phyloP scores from a whole-genome alignment of 2,797 vertebrate genomes.

The Gambusia yucatana region DNA sequence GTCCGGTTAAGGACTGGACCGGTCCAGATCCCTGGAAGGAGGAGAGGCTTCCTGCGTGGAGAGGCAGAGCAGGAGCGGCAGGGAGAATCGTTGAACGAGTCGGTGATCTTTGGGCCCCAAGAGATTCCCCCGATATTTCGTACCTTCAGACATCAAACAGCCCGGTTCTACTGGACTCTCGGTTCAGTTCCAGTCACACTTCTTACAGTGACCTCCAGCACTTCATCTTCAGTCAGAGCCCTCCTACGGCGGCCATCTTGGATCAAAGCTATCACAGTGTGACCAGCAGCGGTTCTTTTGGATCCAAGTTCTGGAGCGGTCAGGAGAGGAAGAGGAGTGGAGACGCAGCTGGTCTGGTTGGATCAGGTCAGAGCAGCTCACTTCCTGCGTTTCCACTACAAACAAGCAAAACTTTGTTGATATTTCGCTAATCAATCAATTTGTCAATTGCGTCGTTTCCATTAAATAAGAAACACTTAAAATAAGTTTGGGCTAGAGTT shows the following conservation, averaged over 20 bases:
- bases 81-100: slow-evolving; percentile 51
- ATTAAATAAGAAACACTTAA: too few relatives aligned
- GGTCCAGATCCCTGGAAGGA: slow-evolving; percentile 29
- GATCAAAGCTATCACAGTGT: neutral
- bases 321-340: slow-evolving; percentile 75
- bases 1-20: slow-evolving; percentile 28
- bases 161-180: slow-evolving; percentile 33
- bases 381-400: too few relatives aligned
- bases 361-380: slow-evolving; percentile 41
- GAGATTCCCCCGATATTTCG: neutral
- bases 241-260: slow-evolving; percentile 24
- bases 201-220: slow-evolving; percentile 14
- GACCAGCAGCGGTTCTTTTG: slow-evolving; percentile 24
- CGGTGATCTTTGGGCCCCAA: slow-evolving; percentile 21
- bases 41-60: slow-evolving; percentile 20
- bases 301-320: slow-evolving; percentile 57
- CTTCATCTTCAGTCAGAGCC: slow-evolving; percentile 10
- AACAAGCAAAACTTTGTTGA: too few relatives aligned
- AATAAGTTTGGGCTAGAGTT: too few relatives aligned
- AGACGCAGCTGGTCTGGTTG: slow-evolving; percentile 20
- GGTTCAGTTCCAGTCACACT: slow-evolving; percentile 10
- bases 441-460: too few relatives aligned
- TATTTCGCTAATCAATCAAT: too few relatives aligned
- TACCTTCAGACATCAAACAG: slow-evolving; percentile 1
- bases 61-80: slow-evolving; percentile 30